Evolutionary conservation across 2,888 invertebrate species (phyloP).

Genomic region (Drosophila kokeensis): DNA sequence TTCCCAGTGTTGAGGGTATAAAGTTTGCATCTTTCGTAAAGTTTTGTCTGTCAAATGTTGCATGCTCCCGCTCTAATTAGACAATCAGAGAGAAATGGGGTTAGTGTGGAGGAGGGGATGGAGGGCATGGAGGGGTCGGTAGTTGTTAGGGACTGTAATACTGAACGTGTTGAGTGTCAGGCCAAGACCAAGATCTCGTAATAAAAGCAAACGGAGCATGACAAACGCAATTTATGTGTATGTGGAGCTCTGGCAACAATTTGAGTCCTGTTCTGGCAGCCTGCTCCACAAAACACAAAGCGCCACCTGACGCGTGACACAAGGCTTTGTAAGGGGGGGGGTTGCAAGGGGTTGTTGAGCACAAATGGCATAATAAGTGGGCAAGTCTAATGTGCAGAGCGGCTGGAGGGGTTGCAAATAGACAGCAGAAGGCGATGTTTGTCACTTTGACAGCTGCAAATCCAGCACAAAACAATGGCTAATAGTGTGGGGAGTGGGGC

Average conservation of each 20-base stretch:
- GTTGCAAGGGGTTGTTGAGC: constrained; percentile 45
- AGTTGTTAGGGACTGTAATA: constrained; percentile 2
- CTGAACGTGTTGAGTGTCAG: constrained; percentile 63
- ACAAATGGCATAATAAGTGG: constrained; percentile 74
- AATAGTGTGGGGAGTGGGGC: constrained; percentile 6
- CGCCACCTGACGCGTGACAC: constrained; percentile 58
- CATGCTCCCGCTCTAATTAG: constrained; percentile 55
- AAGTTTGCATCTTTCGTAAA: constrained; percentile 43
- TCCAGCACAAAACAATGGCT: constrained; percentile 59
- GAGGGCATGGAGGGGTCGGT: not conserved
- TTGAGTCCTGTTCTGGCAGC: constrained; percentile 20
- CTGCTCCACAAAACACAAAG: constrained; percentile 46
- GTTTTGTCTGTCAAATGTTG: constrained; percentile 53
- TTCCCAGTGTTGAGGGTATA: constrained; percentile 7
- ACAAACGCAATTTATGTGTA: constrained; percentile 77
- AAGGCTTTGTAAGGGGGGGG: not conserved
- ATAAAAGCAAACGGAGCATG: constrained; percentile 77
- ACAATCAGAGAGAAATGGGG: constrained; percentile 4
- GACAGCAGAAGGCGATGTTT: constrained; percentile 54
- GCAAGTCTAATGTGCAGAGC: constrained; percentile 6
- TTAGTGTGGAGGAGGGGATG: not conserved
- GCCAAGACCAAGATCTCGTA: constrained; percentile 70
- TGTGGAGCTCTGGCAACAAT: constrained; percentile 38
- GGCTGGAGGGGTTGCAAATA: not conserved
- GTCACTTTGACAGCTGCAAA: constrained; percentile 79